These are phyloP conservation scores for Syrrhaptes paradoxus DNA, from an alignment of 2,113 vertebrate species.

Conservation along the genomic window DNA sequence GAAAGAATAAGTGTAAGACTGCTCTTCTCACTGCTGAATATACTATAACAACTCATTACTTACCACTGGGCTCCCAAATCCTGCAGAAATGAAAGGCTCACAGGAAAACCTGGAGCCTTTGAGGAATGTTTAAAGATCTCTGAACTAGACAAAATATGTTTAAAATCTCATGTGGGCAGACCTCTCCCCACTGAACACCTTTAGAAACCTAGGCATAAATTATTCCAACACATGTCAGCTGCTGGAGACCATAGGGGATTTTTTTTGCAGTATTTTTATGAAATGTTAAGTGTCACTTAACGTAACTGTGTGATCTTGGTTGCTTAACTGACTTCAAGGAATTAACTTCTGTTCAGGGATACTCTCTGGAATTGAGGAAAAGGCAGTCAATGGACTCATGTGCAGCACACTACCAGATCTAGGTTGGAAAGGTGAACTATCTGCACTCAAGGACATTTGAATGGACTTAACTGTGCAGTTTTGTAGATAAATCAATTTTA, in stretches of 20 bases:
- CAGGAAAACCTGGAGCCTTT: neutral
- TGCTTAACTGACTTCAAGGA: conserved; percentile 5
- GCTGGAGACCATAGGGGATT: neutral
- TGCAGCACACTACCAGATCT: neutral
- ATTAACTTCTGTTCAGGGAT: neutral
- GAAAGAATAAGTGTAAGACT: neutral
- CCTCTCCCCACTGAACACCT: neutral
- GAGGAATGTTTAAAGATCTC: neutral
- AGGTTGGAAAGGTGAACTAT: neutral
- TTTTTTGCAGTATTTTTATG: neutral
- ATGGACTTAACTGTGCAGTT: neutral
- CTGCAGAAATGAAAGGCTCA: neutral
- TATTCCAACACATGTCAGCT: conserved; percentile 41
- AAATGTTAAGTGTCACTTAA: conserved; percentile 32
- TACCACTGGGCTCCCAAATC: neutral
- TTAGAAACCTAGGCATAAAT: conserved; percentile 11
- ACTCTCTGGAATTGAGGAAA: neutral
- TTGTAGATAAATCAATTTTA: neutral
- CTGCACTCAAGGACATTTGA: neutral
- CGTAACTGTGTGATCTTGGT: conserved; percentile 1
- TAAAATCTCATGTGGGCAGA: conserved; percentile 2
- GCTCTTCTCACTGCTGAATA: neutral
- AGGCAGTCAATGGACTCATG: neutral
- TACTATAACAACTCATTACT: neutral
- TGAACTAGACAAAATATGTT: neutral